phyloP scores from a whole-genome alignment of 1,140 invertebrate genomes.

The Agrilus planipennis region DNA sequence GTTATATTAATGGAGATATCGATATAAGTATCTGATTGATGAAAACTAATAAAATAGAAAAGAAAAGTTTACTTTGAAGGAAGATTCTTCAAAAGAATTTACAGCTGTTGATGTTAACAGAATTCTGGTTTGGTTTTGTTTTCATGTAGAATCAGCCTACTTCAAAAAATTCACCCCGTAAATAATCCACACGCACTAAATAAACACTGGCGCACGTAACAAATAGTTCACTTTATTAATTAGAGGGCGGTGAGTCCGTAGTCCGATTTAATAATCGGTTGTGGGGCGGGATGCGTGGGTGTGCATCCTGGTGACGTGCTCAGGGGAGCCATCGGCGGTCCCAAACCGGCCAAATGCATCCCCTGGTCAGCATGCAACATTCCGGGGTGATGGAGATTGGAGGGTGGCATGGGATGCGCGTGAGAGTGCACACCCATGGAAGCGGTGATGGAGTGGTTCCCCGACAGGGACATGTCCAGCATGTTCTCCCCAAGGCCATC shows the following conservation, averaged over 20 bases:
- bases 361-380: conserved; percentile 36
- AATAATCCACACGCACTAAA: too few relatives aligned
- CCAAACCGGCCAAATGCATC: conserved; percentile 34
- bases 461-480: conserved; percentile 29
- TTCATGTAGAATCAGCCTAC: too few relatives aligned
- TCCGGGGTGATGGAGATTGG: conserved; percentile 36
- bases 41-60: too few relatives aligned
- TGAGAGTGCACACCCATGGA: conserved; percentile 32
- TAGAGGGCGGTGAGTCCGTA: conserved; percentile 64
- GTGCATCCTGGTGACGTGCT: conserved; percentile 40
- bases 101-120: too few relatives aligned
- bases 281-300: conserved; percentile 33
- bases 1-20: too few relatives aligned
- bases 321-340: conserved; percentile 34
- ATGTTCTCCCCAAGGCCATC: conserved; percentile 30
- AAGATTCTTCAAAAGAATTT: too few relatives aligned
- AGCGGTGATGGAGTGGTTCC: conserved; percentile 24
- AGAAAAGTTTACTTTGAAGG: too few relatives aligned
- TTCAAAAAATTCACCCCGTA: too few relatives aligned
- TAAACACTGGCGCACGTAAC: neutral
- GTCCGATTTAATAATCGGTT: conserved; percentile 53
- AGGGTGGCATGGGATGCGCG: conserved; percentile 32
- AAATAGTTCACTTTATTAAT: conserved; percentile 19
- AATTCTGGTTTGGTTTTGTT: too few relatives aligned
- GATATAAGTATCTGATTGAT: too few relatives aligned